These are phyloP conservation scores for Artibeus jamaicensis DNA, from an alignment of 2,797 vertebrate genomes.

Conservation along the genomic window DNA sequence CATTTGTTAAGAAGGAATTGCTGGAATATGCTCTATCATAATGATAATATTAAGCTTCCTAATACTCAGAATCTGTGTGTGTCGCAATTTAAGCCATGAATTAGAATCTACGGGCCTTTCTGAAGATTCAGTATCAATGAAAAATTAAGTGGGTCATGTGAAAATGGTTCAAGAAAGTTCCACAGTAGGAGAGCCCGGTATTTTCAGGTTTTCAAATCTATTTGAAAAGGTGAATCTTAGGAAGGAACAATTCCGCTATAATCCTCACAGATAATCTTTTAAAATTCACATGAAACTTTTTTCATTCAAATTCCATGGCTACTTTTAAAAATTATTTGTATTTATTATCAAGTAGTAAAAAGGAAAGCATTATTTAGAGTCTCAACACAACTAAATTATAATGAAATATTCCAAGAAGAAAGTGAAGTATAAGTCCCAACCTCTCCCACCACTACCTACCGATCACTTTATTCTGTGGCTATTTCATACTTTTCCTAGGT, in stretches of 20 bases:
- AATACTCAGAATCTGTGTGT: neutral
- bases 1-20: neutral
- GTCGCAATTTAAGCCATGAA: conserved; percentile 19
- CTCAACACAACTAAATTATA: neutral
- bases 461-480: neutral
- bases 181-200: neutral
- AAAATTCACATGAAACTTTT: neutral
- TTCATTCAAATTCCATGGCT: neutral
- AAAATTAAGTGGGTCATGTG: neutral
- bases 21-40: neutral
- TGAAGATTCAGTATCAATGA: conserved; percentile 23
- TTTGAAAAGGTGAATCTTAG: neutral
- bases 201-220: conserved; percentile 13
- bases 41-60: neutral
- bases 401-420: neutral
- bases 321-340: neutral
- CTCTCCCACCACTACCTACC: neutral
- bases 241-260: neutral
- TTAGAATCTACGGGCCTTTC: neutral
- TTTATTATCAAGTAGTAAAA: conserved; percentile 7
- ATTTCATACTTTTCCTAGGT: neutral
- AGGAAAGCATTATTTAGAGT: neutral
- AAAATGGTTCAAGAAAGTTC: conserved; percentile 3
- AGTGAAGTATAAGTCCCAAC: neutral
- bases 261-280: neutral